A percentile compares a stretch with the other conserved stretches of the same genome.
Conservation (phyloP, 92 coral and sea anemone species). For the Phenganax subtilis region DNA sequence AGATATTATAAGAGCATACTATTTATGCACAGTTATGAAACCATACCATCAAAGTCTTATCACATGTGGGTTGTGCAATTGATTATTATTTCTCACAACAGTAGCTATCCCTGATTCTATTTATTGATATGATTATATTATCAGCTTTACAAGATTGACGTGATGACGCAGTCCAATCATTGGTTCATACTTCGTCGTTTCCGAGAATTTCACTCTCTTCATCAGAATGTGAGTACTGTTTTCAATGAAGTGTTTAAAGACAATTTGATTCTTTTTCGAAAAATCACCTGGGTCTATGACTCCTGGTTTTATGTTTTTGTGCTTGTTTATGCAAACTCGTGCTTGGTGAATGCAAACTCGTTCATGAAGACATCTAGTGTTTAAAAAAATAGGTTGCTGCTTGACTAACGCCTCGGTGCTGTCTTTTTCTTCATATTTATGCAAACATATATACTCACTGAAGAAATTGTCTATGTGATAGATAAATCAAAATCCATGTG, state of each 20-base stretch:
- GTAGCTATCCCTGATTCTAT: no score
- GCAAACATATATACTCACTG: background rate
- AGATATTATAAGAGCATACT: no score
- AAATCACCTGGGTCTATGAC: no score
- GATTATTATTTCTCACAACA: no score
- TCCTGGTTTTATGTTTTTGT: background rate
- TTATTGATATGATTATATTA: background rate
- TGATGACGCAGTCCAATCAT: conserved; percentile 96
- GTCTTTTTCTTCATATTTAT: background rate
- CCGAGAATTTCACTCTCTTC: conserved; percentile 77
- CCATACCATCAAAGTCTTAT: no score
- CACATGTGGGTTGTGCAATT: no score
- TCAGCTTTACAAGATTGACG: conserved; percentile 81
- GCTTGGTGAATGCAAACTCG: no score
- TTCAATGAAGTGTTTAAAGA: background rate
- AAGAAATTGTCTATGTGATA: background rate
- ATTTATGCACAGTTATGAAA: no score
- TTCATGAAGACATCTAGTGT: no score
- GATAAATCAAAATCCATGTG: background rate
- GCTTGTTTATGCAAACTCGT: background rate
- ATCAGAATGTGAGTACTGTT: conserved; percentile 48
- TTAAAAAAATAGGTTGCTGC: no score
- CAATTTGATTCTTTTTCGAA: background rate
- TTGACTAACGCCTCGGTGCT: background rate
- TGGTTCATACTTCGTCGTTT: conserved; percentile 91